phyloP scores from a whole-genome alignment of 2,113 vertebrate genomes.

The Cebidichthys violaceus region DNA sequence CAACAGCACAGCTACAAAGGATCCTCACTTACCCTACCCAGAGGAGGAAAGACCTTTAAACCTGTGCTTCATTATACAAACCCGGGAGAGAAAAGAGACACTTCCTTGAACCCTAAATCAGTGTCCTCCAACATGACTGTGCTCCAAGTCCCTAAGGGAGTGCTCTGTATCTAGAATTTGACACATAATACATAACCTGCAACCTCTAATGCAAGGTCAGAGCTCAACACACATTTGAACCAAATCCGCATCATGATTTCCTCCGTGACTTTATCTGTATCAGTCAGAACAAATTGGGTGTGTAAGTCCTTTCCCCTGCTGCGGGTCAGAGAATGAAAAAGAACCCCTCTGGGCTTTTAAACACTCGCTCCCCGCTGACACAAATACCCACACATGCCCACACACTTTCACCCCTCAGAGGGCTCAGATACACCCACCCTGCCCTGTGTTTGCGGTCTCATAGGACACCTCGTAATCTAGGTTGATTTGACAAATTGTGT shows the following conservation, averaged over 20 bases:
- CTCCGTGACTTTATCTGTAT: slow-evolving; percentile 28
- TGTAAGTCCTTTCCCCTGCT: slow-evolving; percentile 36
- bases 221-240: slow-evolving; percentile 7
- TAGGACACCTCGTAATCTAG: slow-evolving; percentile 57
- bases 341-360: slow-evolving; percentile 8
- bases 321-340: slow-evolving; percentile 53
- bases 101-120: slow-evolving; percentile 22
- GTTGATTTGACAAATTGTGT: slow-evolving; percentile 64
- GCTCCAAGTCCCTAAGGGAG: not conserved
- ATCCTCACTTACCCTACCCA: slow-evolving; percentile 9
- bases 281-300: slow-evolving; percentile 48
- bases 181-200: slow-evolving; percentile 22
- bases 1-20: slow-evolving; percentile 18
- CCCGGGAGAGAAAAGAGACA: slow-evolving; percentile 1
- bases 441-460: slow-evolving; percentile 37
- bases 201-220: slow-evolving; percentile 43
- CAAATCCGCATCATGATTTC: slow-evolving; percentile 26
- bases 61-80: slow-evolving; percentile 36
- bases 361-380: slow-evolving; percentile 25
- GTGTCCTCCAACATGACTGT: slow-evolving; percentile 14
- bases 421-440: slow-evolving; percentile 28
- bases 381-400: slow-evolving; percentile 28
- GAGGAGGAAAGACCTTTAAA: slow-evolving; percentile 27
- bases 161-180: slow-evolving; percentile 31
- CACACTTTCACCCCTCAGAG: slow-evolving; percentile 17